Base-by-base conservation (phyloP, 2,888 invertebrate species). In the Ptilodon capucinus region DNA sequence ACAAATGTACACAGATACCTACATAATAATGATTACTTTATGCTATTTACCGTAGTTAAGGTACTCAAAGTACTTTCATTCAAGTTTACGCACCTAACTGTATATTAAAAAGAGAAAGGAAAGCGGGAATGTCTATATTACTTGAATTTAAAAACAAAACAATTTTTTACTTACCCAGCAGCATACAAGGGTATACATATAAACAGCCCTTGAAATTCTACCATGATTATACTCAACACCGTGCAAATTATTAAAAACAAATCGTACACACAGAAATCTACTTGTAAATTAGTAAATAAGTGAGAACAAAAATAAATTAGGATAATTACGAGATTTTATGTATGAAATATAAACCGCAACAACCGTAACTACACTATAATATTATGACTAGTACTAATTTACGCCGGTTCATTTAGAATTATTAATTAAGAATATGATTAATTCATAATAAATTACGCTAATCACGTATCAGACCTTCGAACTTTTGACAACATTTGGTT, bases 171-270 rank as follows among this genome's bases (percentile, higher is more conserved):
- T 86, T 79, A 87, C 87, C 64, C 76, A 56, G 62, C 32, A 0
- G 57, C 57, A 49, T 87, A 86, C 9, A 85, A 48, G 59, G 76
- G 78, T 61, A 82, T 69, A 59, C 76, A 76, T 57, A 84, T 68
- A 44, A 78, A 50, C 30, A 84, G 57, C 66, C 82, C 81, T 53
- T 55, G 44, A 25, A 72, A 51, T 42, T 79, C 68, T 58, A 79
- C 50, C 81, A 81, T 81, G 59, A 53, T 74, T 55, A 50, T 14
- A 38, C 4, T 13, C 49, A 40, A 50, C 55, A 43, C 45, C 46
- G 39, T 42, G 40, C 55, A 54, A 35, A 4, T 50, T 44, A 38
- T 41, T 50, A 55, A 44, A 59, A 57, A 55, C 48, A 56, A 41
- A 47, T 51, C 28, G 32, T 28, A 43, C 46, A 49, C 35, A 40